Evolutionary conservation across 2,797 vertebrate genomes (phyloP).

Genomic region (Zalophus californianus): DNA sequence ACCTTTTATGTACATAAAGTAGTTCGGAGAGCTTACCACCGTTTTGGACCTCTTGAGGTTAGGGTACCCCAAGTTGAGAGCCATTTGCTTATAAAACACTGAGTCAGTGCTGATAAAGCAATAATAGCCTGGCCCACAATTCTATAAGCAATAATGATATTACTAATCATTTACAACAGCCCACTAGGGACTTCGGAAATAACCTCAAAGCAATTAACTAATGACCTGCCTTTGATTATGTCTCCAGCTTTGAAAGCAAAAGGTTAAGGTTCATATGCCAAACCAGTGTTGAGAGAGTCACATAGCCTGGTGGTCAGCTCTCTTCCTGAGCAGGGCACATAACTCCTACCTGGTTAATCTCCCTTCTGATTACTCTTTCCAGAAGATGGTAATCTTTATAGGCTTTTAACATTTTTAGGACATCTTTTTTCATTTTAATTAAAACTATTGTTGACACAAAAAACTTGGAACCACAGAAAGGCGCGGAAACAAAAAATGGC

Average conservation of each 20-base stretch:
- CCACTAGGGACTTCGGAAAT: slow-evolving; percentile 75
- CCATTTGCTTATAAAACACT: slow-evolving; percentile 71
- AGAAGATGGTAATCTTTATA: slow-evolving; percentile 77
- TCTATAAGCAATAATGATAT: slow-evolving; percentile 72
- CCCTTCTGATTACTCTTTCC: slow-evolving; percentile 33
- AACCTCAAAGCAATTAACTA: slow-evolving; percentile 81
- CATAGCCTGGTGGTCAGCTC: neutral
- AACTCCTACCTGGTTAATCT: slow-evolving; percentile 52
- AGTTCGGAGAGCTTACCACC: slow-evolving; percentile 28
- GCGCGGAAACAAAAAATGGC: neutral
- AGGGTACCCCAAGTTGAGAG: slow-evolving; percentile 45
- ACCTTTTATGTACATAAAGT: slow-evolving; percentile 24
- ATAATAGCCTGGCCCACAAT: slow-evolving; percentile 18
- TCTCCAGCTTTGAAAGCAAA: slow-evolving; percentile 78
- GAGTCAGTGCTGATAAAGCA: slow-evolving; percentile 77
- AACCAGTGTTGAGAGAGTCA: neutral
- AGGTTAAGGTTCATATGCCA: slow-evolving; percentile 72
- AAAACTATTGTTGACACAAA: slow-evolving; percentile 40
- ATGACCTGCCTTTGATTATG: slow-evolving; percentile 78
- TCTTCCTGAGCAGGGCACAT: neutral
- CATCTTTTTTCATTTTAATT: slow-evolving; percentile 52
- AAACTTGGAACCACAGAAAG: slow-evolving; percentile 31
- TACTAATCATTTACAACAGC: slow-evolving; percentile 80
- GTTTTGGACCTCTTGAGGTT: slow-evolving; percentile 46
- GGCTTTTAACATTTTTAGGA: slow-evolving; percentile 70